phyloP scores from a whole-genome alignment of 1,140 invertebrate genomes.

The Musca domestica region DNA sequence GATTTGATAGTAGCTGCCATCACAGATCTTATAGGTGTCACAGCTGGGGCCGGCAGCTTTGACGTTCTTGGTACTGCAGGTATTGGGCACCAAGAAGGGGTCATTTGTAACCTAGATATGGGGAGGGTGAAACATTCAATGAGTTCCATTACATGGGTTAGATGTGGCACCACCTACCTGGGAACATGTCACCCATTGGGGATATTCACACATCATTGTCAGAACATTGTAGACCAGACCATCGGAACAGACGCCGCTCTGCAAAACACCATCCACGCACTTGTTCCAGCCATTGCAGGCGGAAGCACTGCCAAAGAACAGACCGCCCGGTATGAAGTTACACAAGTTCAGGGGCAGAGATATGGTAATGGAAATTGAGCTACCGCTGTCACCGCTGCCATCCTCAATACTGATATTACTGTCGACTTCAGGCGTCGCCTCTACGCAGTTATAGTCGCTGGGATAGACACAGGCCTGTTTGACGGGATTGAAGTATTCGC shows the following conservation, averaged over 20 bases:
- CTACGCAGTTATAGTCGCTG: slow-evolving; percentile 5
- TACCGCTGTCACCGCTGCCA: not conserved
- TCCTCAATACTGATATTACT: not conserved
- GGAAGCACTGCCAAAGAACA: slow-evolving; percentile 34
- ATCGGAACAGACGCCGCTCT: slow-evolving; percentile 25
- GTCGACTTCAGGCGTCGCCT: not conserved
- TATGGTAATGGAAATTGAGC: not conserved
- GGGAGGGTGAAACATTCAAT: not conserved
- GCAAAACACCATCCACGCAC: slow-evolving; percentile 27
- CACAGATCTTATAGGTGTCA: slow-evolving; percentile 34
- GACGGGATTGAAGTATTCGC: slow-evolving; percentile 33
- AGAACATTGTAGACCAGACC: slow-evolving; percentile 25
- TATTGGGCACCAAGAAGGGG: slow-evolving; percentile 9
- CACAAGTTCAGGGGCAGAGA: slow-evolving; percentile 32
- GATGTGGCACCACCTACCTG: slow-evolving; percentile 23
- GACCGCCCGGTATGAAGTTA: slow-evolving; percentile 23
- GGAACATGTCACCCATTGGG: slow-evolving; percentile 22
- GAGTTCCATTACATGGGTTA: not conserved
- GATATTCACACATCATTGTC: slow-evolving; percentile 30
- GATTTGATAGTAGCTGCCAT: slow-evolving; percentile 2
- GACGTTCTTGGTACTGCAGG: not conserved
- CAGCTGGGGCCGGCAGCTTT: slow-evolving; percentile 27
- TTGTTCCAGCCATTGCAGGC: slow-evolving; percentile 32
- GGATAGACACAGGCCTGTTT: slow-evolving; percentile 30
- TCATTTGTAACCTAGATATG: slow-evolving; percentile 31